Evolutionary conservation across 2,797 vertebrate genomes (phyloP), one percentile per base, ranked within the genome.

Genomic region (Discoglossus pictus): DNA sequence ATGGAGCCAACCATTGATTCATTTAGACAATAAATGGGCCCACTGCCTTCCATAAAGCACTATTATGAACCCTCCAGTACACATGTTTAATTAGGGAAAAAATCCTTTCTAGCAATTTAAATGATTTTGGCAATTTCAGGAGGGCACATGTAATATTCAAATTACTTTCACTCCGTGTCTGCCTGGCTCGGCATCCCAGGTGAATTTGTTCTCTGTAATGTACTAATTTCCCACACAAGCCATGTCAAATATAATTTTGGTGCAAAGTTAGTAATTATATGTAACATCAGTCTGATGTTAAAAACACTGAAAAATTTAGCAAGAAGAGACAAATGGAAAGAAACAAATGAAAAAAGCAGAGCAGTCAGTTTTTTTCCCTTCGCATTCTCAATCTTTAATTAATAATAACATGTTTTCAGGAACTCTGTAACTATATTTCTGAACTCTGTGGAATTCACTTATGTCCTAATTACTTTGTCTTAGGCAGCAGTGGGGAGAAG

Each of bases 221-320:
- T 90, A 92, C 84, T 93, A 93, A 95, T 95, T 94, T 93, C 84
- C 87, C 80, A 90, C 92, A 92, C 92, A 91, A 86, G 88, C 80
- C 84, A 87, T 96, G 96, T 97, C 96, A 96, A 91, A 93, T 92
- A 92, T 88, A 89, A 96, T 98, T 96, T 93, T 92, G 89, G 89
- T 87, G 91, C 87, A 89, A 96, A 94, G 93, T 92, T 89, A 84
- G 89, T 97, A 98, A 98, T 97, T 94, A 93, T 91, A 94, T 80
- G 89, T 90, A 93, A 91, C 95, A 93, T 94, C 92, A 88, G 88
- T 92, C 92, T 92, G 86, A 95, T 93, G 92, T 91, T 93, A 89
- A 95, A 93, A 92, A 92, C 91, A 92, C 90, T 97, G 89, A 95
- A 91, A 98, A 94, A 97, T 97, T 96, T 94, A 96, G 94, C 89